Evolutionary conservation across 2,888 invertebrate genomes (phyloP), one percentile per base, ranked within the genome.

Genomic region (Rhodophaea formosa): DNA sequence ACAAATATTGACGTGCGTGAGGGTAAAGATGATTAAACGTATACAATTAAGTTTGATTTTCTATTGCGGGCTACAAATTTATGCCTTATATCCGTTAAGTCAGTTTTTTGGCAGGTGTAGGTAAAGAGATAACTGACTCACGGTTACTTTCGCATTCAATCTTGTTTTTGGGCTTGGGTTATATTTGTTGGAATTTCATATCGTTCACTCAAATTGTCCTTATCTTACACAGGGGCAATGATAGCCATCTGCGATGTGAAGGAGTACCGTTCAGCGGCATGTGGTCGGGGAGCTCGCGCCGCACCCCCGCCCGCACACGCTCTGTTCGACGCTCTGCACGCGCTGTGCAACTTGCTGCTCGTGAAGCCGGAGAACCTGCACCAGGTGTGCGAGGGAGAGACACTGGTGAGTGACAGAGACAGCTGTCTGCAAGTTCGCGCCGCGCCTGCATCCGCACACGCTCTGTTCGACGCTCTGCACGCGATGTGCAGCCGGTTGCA

Each of bases 241-340:
- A 95, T 98, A 80, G 97, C 97, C 1, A 98, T 99, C 70, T 99
- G 98, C 87, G 99, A 99, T 92, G 96, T 99, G 68, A 98, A 98
- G 75, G 99, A 99, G 85, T 99, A 99, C 84, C 93, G 98, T 16
- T 96, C 96, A 69, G 97, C 97, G 77, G 95, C 95, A n/a, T 95
- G 96, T 77, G 90, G 91, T 2, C 76, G 88, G 3, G 83, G 79
- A 0, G 61, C 68, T 0, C 71, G 80, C 15, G 75, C 88, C 0
- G 94, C 95, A 52, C 95, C 97, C 8, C 92, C 95, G 2, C 88
- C 97, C 54, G 96, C 98, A 43, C 95, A 94, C 47, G 95, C 96
- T 59, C 92, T 99, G n/a, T 99, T 99, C 88, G 98, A 99, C 89
- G 97, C 97, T 17, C 92, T 99, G 46, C 98, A 99, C 84, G 97